Base-by-base conservation (phyloP, 1,140 invertebrate species). In the Conus ventricosus region DNA sequence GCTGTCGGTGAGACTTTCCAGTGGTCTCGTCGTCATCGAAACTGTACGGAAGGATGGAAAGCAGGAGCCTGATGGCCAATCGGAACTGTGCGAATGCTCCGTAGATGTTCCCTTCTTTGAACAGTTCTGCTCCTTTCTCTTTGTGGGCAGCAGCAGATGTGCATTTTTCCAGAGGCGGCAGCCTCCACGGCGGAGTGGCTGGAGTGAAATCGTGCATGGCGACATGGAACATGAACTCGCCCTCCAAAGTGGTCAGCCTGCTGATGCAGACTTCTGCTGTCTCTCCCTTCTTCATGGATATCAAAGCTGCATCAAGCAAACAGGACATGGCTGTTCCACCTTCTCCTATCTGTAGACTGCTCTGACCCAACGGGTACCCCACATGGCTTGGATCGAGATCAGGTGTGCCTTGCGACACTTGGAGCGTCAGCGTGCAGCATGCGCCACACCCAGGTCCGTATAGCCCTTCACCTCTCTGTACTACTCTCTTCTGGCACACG, bases 31-130 rank as follows among this genome's bases (percentile, higher is more conserved):
- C 55, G 71, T 71, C 71, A 2, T 17, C 27, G 71, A 85, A 60
- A 23, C 63, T 57, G 60, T 85, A 55, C 5, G 88, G 88, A 63
- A 57, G 76, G 80, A 90, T 91, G 27, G 82, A 91, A 27, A 92
- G 91, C 60, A 93, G 81, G 87, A 91, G 92, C 57, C 90, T 88
- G 27, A 93, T 80, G 25, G 92, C 90, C n/a, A 88, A 75, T 57
- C 89, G 88, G 87, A 92, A 94, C n/a, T 89, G 84, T 13, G 84
- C 88, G 63, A 94, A 92, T 6, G 93, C 91, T 86, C 88, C 89
- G 27, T 92, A 89, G 51, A 92, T 87, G 57, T 91, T 89, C 15
- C 88, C 91, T 6, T 60, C 25, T 76, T 91, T 90, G 71, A 93
- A 94, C 20, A 92, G 87, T 11, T 90, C 87, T 5, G 92, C 91